These are phyloP conservation scores for Salvelinus sp. DNA, from an alignment of 2,113 vertebrate species.

Conservation along the genomic window DNA sequence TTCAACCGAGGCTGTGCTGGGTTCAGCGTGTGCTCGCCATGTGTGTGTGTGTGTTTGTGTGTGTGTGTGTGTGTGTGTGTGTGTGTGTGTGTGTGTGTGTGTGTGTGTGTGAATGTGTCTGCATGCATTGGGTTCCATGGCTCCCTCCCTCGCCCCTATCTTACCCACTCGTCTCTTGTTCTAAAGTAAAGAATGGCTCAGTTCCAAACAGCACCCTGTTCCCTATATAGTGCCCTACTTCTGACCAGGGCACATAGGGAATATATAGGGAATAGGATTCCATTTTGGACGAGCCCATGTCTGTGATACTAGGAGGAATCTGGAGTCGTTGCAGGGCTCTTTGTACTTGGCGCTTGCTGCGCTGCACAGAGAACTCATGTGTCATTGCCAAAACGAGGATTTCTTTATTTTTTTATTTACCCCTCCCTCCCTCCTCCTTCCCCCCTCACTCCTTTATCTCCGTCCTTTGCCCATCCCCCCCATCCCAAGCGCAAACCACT, in stretches of 20 bases:
- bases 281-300: constrained; percentile 24
- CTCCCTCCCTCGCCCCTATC: constrained; percentile 40
- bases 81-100: too few species aligned
- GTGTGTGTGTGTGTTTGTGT: too few species aligned
- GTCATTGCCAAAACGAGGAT: constrained; percentile 68
- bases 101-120: too few species aligned
- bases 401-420: constrained; percentile 50
- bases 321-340: constrained; percentile 78
- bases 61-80: too few species aligned
- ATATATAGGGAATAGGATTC: too few species aligned
- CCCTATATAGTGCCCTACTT: too few species aligned
- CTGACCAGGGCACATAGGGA: too few species aligned
- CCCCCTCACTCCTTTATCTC: constrained; percentile 33
- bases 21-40: constrained; percentile 35
- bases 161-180: constrained; percentile 72
- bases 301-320: constrained; percentile 80
- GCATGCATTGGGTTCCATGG: background rate
- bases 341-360: constrained; percentile 62
- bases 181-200: constrained; percentile 63
- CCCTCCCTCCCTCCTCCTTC: constrained; percentile 27
- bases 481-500: constrained; percentile 57
- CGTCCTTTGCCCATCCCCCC: constrained; percentile 44
- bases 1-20: constrained; percentile 65
- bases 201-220: too few species aligned
- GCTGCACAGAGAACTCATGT: constrained; percentile 43